Conservation (phyloP, 2,113 vertebrate genomes). For the Tachuris rubrigastra region DNA sequence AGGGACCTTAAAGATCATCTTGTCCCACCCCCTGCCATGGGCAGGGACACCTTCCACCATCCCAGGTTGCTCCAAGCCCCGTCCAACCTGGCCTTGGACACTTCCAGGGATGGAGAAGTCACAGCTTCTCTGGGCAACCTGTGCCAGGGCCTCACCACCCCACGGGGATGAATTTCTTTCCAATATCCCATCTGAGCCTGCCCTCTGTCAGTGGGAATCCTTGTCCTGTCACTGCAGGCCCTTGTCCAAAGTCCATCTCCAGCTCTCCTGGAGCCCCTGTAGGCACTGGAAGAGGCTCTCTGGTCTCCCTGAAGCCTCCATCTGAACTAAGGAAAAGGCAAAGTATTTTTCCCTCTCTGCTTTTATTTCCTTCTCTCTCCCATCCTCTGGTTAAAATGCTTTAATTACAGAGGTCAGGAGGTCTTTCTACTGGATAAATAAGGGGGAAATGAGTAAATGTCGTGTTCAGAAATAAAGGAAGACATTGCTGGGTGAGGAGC, state of each 20-base stretch:
- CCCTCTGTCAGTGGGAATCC: fast-evolving
- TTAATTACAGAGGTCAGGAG: neutral
- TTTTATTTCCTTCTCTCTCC: neutral
- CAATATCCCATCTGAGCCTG: fast-evolving
- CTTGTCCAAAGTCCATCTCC: neutral
- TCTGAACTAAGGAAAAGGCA: neutral
- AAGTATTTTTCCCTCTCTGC: neutral
- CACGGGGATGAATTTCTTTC: fast-evolving
- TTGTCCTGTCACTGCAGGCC: too few relatives aligned
- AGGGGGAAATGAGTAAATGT: neutral
- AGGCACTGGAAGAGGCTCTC: neutral
- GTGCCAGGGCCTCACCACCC: fast-evolving
- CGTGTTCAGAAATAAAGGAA: neutral
- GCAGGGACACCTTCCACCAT: fast-evolving
- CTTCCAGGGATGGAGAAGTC: neutral
- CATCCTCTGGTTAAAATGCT: neutral
- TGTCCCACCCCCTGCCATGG: fast-evolving
- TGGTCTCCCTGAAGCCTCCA: neutral
- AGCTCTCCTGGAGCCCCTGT: neutral
- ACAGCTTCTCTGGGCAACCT: neutral
- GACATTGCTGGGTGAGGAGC: fast-evolving
- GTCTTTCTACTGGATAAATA: neutral
- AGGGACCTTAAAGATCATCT: neutral
- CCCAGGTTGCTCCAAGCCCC: neutral
- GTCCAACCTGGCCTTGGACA: fast-evolving